phyloP scores from a whole-genome alignment of 1,140 invertebrate genomes.

The Tetragnatha versicolor region DNA sequence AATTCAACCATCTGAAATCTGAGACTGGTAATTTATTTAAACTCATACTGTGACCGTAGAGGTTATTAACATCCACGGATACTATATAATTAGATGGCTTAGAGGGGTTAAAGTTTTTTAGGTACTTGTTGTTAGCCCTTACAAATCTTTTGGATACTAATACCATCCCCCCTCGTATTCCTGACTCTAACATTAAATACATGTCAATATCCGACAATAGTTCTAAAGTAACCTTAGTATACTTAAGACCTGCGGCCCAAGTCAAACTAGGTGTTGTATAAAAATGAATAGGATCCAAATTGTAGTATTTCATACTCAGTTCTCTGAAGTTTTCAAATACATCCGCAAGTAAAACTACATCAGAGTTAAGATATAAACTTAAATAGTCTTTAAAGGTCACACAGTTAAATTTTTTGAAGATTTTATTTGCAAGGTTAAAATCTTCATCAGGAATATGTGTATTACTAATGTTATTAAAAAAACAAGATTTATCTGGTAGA shows the following conservation, averaged over 20 bases:
- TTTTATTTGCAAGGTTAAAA: conserved; percentile 41
- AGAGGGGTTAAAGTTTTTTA: background rate
- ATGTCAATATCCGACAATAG: conserved; percentile 35
- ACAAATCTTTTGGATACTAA: background rate
- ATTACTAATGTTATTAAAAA: conserved; percentile 19
- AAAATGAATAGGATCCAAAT: conserved; percentile 25
- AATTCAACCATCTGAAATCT: background rate
- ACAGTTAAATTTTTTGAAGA: conserved; percentile 59
- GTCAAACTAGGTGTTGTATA: conserved; percentile 16
- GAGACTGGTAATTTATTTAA: background rate
- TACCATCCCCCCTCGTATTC: conserved; percentile 14
- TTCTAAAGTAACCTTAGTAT: conserved; percentile 9
- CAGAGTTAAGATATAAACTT: conserved; percentile 57
- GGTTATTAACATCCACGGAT: conserved; percentile 4
- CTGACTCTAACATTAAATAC: conserved; percentile 11
- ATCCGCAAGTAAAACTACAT: conserved; percentile 58
- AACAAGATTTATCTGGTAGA: background rate
- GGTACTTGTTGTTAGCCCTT: conserved; percentile 5
- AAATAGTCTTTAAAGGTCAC: conserved; percentile 58
- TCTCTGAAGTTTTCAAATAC: conserved; percentile 60
- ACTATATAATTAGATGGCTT: conserved; percentile 9
- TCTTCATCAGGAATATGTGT: conserved; percentile 7
- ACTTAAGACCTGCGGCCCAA: conserved; percentile 15
- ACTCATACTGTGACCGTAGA: background rate
- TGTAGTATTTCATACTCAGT: conserved; percentile 35